Evolutionary conservation across 2,888 invertebrate genomes (phyloP), one percentile per base, ranked within the genome.

Genomic region (Macroteleia sp.): DNA sequence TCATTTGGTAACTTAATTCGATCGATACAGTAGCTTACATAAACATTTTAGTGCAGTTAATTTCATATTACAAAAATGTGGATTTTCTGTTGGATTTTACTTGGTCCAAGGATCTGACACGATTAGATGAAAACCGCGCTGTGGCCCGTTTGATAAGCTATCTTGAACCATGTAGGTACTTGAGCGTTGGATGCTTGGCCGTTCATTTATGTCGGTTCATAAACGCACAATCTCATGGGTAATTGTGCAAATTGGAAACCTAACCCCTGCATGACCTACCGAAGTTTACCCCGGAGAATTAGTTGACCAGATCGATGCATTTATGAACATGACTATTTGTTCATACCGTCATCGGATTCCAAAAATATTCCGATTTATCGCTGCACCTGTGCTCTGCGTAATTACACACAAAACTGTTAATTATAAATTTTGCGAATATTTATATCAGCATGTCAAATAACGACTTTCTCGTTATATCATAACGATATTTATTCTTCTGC

Each of bases 201-300:
- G 59, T 56, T 75, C 81, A 79, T 86, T 86, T 84, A 84, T 83
- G 83, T 84, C 83, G 83, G 80, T 81, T 82, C 83, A 85, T 86
- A 83, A 86, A 87, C 83, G 85, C 81, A 84, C 84, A 81, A 86
- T 86, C 85, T 86, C 86, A 86, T 83, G 83, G 84, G 77, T 82
- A 87, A 86, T 87, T 86, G 83, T 80, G 83, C 82, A 87, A 86
- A 87, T 86, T 86, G 85, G 83, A 84, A 85, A 81, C 66, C 79
- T 71, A 52, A 78, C 75, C 79, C 67, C 79, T 36, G 46, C 20
- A 44, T 25, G n/a, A 19, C 25, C 48, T 36, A 22, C 19, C 16
- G 28, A 41, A 44, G 16, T 57, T 48, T 22, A 32, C 57, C 52
- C 57, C 6, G 8, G 46, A 39, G 39, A 57, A 57, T 69, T 69